These are phyloP conservation scores for Colistium nudipinnis DNA, from an alignment of 2,113 vertebrate genomes.

Conservation along the genomic window DNA sequence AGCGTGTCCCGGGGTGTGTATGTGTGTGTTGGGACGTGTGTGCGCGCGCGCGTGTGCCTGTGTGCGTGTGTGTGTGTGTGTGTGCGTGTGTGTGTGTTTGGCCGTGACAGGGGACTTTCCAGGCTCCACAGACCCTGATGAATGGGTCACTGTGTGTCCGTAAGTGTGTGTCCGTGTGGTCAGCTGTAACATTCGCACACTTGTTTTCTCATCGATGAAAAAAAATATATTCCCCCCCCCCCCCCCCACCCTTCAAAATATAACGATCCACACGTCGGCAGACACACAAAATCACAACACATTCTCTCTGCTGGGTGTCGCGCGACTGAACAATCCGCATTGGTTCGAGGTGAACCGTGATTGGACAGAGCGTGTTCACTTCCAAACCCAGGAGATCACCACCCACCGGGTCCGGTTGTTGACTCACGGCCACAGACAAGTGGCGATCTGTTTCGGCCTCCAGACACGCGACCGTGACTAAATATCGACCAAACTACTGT, in stretches of 20 bases:
- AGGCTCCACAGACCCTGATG: constrained; percentile 68
- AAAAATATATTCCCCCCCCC: no score
- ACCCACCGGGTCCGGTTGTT: constrained; percentile 27
- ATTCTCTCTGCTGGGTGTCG: background rate
- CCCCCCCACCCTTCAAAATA: constrained; percentile 10
- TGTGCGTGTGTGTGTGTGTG: constrained; percentile 34
- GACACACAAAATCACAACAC: background rate
- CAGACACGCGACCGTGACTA: constrained; percentile 70
- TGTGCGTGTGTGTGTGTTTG: constrained; percentile 60
- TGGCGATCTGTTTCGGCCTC: constrained; percentile 42
- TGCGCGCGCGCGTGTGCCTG: constrained; percentile 45
- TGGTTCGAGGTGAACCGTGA: constrained; percentile 13
- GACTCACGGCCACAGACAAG: constrained; percentile 64
- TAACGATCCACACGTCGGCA: constrained; percentile 9
- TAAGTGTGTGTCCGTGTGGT: constrained; percentile 38
- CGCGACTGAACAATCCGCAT: background rate
- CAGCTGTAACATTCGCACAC: constrained; percentile 49
- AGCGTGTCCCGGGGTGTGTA: constrained; percentile 32
- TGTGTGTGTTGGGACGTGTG: constrained; percentile 33
- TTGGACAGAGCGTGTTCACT: constrained; percentile 48
- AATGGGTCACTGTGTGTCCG: constrained; percentile 73
- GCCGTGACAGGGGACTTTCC: constrained; percentile 78
- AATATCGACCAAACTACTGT: constrained; percentile 67
- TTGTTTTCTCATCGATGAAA: constrained; percentile 64
- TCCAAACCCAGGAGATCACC: constrained; percentile 33